Evolutionary conservation across 2,888 invertebrate genomes (phyloP).

Genomic region (Adelognathus sp.): DNA sequence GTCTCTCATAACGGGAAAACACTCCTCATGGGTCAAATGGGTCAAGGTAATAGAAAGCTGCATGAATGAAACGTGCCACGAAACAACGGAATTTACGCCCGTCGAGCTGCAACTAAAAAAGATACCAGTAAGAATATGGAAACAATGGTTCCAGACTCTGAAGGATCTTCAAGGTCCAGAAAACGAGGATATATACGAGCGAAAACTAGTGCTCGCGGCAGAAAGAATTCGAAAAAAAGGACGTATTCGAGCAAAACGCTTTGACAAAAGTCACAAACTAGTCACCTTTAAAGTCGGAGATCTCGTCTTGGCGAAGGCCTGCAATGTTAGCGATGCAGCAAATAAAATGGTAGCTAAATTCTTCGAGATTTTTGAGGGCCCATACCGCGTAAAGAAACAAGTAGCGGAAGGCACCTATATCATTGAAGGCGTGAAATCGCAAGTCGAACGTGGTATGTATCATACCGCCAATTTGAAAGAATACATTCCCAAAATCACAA

Average conservation of each 20-base stretch:
- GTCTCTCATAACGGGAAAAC: background rate
- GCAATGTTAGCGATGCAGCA: background rate
- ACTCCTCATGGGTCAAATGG: background rate
- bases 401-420: background rate
- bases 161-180: no score
- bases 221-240: background rate
- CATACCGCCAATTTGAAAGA: background rate
- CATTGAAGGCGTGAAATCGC: background rate
- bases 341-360: no score
- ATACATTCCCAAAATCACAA: no score
- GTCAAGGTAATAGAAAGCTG: background rate
- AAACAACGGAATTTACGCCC: background rate
- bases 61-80: background rate
- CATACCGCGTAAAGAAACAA: background rate
- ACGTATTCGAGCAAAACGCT: background rate
- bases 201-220: no score
- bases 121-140: background rate
- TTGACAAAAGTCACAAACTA: background rate
- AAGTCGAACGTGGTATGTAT: background rate
- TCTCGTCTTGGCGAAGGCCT: background rate
- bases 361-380: background rate
- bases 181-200: no score
- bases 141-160: background rate
- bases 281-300: background rate
- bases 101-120: background rate